Evolutionary conservation across 2,888 invertebrate species (phyloP), one percentile per base, ranked within the genome.

Genomic region (Drosophila pegasa): DNA sequence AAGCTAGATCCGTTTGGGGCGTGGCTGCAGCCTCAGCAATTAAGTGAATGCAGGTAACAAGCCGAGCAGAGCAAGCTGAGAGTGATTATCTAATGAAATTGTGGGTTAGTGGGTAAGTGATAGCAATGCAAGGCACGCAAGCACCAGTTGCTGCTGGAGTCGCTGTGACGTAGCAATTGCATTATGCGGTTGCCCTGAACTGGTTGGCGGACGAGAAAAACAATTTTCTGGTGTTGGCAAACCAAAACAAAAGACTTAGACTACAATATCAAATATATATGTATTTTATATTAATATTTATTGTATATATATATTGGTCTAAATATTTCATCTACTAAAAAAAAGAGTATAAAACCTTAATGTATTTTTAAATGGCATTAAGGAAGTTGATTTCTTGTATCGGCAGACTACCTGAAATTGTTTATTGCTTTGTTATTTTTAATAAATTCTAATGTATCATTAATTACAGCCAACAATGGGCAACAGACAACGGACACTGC

Each of bases 41-140:
- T 63, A 58, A 63, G 59, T 75, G 75, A 78, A 76, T 78, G 70
- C 74, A 76, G 74, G 63, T 63, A 79, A 75, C 60, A 77, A 78
- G 74, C 74, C 69, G 45, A 70, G 69, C 54, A 40, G 60, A 35
- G 65, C 65, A 45, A 73, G 61, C 54, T 52, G 52, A 51, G 31
- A 31, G 47, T 8, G 38, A 47, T 67, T 75, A 77, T 73, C 45
- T 75, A 74, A 64, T 78, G 77, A 65, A 67, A 77, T 86, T 86
- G 83, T 86, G 88, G 88, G 83, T 83, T 83, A 83, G 83, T 83
- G 83, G 88, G 88, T 83, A 86, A 88, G 82, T 88, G 88, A 80
- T 84, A 72, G 72, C 85, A 85, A 81, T 85, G 67, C 71, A 85
- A 81, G 81, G 67, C 71, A 54, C 60, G 56, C 58, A 52, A 74